Conservation (phyloP, 2,888 invertebrate species). For the Leptinotarsa peninsularis region DNA sequence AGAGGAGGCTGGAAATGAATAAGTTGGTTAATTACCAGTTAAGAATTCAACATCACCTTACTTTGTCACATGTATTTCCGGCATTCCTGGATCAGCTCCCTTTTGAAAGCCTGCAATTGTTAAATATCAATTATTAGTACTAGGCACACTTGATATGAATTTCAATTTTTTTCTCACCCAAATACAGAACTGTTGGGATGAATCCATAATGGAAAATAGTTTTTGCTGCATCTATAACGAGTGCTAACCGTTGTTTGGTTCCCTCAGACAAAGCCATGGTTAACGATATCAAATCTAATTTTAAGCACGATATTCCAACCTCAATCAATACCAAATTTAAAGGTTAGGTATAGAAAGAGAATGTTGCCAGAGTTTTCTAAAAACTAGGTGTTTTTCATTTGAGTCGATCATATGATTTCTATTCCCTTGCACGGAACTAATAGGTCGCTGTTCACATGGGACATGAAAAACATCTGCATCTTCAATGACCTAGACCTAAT, state of each 20-base stretch:
- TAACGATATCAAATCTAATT: not conserved
- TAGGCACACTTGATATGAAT: not conserved
- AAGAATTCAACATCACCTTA: constrained; percentile 56
- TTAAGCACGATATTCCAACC: not conserved
- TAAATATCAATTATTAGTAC: not conserved
- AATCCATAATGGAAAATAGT: constrained; percentile 78
- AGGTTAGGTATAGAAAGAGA: not conserved
- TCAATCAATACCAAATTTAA: not conserved
- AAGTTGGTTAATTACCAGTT: constrained; percentile 30
- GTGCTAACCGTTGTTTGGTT: constrained; percentile 72
- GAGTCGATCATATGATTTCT: too few relatives aligned
- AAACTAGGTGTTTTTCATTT: too few relatives aligned
- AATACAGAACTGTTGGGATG: constrained; percentile 75
- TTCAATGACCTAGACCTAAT: too few relatives aligned
- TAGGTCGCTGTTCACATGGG: too few relatives aligned
- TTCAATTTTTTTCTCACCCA: constrained; percentile 68
- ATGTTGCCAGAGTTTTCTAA: too few relatives aligned
- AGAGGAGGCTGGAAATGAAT: constrained; percentile 64
- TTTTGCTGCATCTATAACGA: constrained; percentile 72
- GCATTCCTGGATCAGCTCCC: constrained; percentile 78
- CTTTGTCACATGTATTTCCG: constrained; percentile 71
- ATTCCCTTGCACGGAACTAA: too few relatives aligned
- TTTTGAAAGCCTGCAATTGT: constrained; percentile 72
- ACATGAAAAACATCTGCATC: too few relatives aligned
- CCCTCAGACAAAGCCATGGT: constrained; percentile 68